phyloP scores from a whole-genome alignment of 1,140 invertebrate species.

The Scaptomyza graminum region DNA sequence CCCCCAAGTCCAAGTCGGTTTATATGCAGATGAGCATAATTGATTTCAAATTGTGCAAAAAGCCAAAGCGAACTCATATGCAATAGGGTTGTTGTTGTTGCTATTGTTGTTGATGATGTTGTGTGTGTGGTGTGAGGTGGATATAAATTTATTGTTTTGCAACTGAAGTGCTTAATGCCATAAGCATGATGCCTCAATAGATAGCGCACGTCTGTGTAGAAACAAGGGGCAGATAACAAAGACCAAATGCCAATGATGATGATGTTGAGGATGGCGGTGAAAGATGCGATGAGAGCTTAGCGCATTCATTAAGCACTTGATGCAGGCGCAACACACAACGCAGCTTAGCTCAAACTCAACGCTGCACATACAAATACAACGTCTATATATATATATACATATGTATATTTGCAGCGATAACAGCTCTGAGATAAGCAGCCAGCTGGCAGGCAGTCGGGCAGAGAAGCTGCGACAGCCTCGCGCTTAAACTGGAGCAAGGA shows the following conservation, averaged over 20 bases:
- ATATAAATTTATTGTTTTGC: conserved; percentile 46
- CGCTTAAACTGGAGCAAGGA: conserved; percentile 72
- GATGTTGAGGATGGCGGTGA: conserved; percentile 40
- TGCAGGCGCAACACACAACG: conserved; percentile 28
- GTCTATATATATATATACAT: neutral
- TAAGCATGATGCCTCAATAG: conserved; percentile 55
- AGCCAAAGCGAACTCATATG: neutral
- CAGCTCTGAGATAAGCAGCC: conserved; percentile 59
- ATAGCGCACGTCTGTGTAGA: conserved; percentile 48
- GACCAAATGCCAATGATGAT: conserved; percentile 9
- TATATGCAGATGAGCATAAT: conserved; percentile 83
- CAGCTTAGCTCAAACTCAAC: conserved; percentile 10
- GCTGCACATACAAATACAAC: too few species aligned
- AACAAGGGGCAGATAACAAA: neutral
- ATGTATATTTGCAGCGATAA: conserved; percentile 65
- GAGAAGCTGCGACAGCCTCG: conserved; percentile 46
- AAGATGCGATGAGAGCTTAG: conserved; percentile 41
- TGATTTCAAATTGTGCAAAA: conserved; percentile 71
- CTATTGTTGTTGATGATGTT: too few species aligned
- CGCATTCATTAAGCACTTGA: conserved; percentile 69
- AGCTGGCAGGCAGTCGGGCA: neutral
- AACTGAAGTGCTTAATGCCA: conserved; percentile 58
- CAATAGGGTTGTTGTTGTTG: too few species aligned
- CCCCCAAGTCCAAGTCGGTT: conserved; percentile 67
- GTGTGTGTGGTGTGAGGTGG: neutral